A percentile compares a stretch with the other conserved stretches of the same genome.
Evolutionary conservation across 2,888 invertebrate genomes (phyloP).

Genomic region (Apodemia zela): DNA sequence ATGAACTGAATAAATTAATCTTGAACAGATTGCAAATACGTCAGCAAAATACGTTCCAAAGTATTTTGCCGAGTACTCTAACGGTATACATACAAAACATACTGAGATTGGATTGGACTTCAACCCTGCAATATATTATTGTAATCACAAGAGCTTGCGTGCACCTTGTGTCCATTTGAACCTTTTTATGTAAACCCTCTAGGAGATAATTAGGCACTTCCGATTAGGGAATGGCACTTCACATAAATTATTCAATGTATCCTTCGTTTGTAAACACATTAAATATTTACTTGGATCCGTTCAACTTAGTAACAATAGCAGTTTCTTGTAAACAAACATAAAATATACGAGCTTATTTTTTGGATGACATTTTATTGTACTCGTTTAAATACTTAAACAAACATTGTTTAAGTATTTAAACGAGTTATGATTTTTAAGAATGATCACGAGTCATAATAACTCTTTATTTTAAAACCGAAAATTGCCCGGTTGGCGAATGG

Average conservation of each 20-base stretch:
- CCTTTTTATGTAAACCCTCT: conserved; percentile 27
- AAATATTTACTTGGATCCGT: conserved; percentile 9
- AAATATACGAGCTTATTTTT: too few species aligned
- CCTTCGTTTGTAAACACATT: conserved; percentile 18
- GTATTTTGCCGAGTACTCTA: conserved; percentile 12
- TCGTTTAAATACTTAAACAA: too few species aligned
- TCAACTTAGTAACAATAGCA: too few species aligned
- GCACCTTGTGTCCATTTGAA: conserved; percentile 27
- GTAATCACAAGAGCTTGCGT: conserved; percentile 30
- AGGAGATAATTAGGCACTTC: conserved; percentile 28
- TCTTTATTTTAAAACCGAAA: too few species aligned
- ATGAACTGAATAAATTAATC: neutral
- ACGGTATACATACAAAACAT: conserved; percentile 29
- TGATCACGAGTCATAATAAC: too few species aligned
- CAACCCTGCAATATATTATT: conserved; percentile 28
- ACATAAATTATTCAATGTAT: conserved; percentile 20
- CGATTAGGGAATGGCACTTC: conserved; percentile 23
- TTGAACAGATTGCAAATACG: conserved; percentile 3
- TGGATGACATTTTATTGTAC: too few species aligned
- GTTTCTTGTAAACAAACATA: too few species aligned
- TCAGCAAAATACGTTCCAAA: conserved; percentile 2
- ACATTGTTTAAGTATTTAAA: too few species aligned
- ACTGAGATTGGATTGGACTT: conserved; percentile 31
- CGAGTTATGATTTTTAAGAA: too few species aligned
- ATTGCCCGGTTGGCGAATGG: too few species aligned